Conservation (phyloP, 2,113 vertebrate genomes). For the Halcyon malimbica region DNA sequence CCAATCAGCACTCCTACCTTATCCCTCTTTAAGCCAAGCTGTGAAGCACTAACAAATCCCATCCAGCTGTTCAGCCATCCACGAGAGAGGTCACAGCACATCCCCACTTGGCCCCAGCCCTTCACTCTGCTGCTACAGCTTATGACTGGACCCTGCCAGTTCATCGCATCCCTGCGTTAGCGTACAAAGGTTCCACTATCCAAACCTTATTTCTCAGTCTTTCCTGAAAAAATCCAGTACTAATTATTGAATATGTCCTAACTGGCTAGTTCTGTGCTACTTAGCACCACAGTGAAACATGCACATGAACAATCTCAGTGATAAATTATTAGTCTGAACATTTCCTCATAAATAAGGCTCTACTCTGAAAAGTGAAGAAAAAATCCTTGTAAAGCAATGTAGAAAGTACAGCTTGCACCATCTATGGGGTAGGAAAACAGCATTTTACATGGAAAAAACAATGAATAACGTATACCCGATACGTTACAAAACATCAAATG, state of each 20-base stretch:
- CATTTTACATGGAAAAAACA: neutral
- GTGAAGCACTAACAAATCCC: neutral
- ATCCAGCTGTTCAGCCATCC: neutral
- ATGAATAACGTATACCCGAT: neutral
- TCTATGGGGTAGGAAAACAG: neutral
- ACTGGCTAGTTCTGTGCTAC: neutral
- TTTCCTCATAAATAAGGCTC: neutral
- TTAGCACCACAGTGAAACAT: neutral
- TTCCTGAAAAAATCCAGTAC: neutral
- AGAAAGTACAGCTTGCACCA: neutral
- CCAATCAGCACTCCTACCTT: neutral
- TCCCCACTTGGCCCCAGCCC: neutral
- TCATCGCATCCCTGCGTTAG: accelerated
- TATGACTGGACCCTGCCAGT: accelerated
- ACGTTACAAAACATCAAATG: neutral
- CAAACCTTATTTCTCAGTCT: neutral
- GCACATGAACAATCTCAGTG: neutral
- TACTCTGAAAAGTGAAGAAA: neutral
- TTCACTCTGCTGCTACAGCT: neutral
- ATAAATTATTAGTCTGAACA: neutral
- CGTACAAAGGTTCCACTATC: neutral
- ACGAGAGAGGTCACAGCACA: neutral
- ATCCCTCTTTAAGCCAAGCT: neutral
- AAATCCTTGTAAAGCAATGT: neutral
- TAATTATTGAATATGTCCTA: neutral